Evolutionary conservation across 2,113 vertebrate species (phyloP), one percentile per base, ranked within the genome.

Genomic region (Scytalopus superciliaris): DNA sequence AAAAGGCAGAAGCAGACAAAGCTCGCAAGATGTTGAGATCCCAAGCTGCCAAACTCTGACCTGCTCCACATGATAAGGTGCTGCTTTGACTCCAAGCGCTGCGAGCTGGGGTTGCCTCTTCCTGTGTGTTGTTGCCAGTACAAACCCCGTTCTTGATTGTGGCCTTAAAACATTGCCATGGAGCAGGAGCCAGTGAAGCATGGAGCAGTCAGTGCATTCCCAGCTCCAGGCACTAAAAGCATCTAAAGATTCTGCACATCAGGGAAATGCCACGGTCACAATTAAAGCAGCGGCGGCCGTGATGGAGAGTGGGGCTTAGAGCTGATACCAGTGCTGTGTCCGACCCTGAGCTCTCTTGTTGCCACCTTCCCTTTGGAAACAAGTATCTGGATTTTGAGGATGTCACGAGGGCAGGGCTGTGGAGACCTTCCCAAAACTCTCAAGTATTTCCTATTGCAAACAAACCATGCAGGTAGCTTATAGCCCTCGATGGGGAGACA

Each of bases 161-260:
- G 33, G 90, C 72, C 79, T 90, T 47, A 80, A 84, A 86, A 18
- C 44, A 14, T 9, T 14, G 64, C 79, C 79, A 30, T 3, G 7
- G 10, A 79, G 7, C 0, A 4, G 47, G 69, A 92, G 62, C 18
- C 87, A 77, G 83, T 15, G 79, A 52, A 92, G 85, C 82, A 37
- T n/a, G 79, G 82, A 68, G 67, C 1, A 0, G 21, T 33, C 68
- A 37, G 81, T 2, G 79, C 42, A 1, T 37, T 31, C 53, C 83
- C 89, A 56, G 92, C 92, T 89, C 52, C 3, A 37, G 90, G 96
- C 88, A 75, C 90, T 70, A 12, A 81, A 30, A 86, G 79, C 88
- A 47, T 68, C 90, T 24, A 28, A 88, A 82, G 83, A 64, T 76
- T 72, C 85, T 89, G 90, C 77, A 27, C 76, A 39, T 49, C 68